Evolutionary conservation across 2,797 vertebrate species (phyloP).

Genomic region (Pachyuromys duprasi): DNA sequence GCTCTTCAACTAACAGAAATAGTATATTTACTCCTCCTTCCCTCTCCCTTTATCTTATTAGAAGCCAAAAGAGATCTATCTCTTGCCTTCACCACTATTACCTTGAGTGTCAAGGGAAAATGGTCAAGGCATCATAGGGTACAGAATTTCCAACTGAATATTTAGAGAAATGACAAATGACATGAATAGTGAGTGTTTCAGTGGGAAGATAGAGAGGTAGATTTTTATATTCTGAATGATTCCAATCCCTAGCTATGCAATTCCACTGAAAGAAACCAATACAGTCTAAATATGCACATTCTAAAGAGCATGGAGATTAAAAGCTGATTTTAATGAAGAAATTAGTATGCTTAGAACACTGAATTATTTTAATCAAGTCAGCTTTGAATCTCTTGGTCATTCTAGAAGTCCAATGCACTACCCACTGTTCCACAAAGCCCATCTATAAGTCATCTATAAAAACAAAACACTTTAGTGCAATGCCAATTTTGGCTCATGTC

Average conservation of each 20-base stretch:
- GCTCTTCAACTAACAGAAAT: not conserved
- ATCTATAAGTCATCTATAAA: not conserved
- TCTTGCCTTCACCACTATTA: not conserved
- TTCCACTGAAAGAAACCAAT: not conserved
- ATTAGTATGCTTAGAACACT: not conserved
- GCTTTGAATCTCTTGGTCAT: not conserved
- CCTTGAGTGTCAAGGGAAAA: not conserved
- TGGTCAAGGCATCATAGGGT: not conserved
- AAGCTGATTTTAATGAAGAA: not conserved
- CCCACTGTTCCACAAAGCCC: conserved; percentile 68
- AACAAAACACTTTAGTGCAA: not conserved
- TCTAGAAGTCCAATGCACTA: conserved; percentile 69
- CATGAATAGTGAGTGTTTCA: not conserved
- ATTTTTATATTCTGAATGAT: not conserved
- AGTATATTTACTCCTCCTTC: not conserved
- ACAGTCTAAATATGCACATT: not conserved
- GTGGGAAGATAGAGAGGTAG: not conserved
- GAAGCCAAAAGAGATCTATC: not conserved
- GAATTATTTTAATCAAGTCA: not conserved
- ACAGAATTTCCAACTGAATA: not conserved
- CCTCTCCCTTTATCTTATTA: not conserved
- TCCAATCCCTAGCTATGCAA: not conserved
- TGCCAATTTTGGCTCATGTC: not conserved
- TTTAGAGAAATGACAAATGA: not conserved
- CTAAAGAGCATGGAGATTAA: not conserved